Percentiles rank a stretch among this genome's conserved stretches.
phyloP scores from a whole-genome alignment of 2,888 invertebrate genomes.

The Hesperia comma region DNA sequence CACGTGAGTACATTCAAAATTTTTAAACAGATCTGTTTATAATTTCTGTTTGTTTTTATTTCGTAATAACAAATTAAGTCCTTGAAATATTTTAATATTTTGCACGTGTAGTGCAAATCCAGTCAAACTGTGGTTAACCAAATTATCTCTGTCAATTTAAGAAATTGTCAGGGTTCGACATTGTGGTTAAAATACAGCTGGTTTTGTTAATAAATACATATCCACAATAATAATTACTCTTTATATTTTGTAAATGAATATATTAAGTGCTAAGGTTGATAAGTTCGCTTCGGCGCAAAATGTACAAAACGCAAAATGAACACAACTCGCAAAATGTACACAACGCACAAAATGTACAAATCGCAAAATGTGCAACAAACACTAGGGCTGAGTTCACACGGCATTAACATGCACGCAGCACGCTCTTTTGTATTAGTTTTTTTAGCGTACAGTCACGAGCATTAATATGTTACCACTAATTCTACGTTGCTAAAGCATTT shows the following conservation, averaged over 20 bases:
- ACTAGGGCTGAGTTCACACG: no score
- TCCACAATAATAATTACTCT: conserved; percentile 39
- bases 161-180: conserved; percentile 33
- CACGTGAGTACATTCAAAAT: background rate
- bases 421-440: no score
- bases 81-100: conserved; percentile 1
- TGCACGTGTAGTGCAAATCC: conserved; percentile 12
- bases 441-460: no score
- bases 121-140: conserved; percentile 34
- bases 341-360: no score
- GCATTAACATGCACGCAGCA: no score
- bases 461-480: no score
- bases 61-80: background rate
- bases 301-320: no score
- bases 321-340: no score
- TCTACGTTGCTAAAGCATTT: no score
- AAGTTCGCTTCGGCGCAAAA: no score
- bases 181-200: conserved; percentile 41
- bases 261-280: conserved; percentile 35
- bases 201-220: conserved; percentile 38
- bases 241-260: conserved; percentile 39
- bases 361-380: no score
- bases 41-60: background rate
- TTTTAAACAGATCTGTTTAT: background rate
- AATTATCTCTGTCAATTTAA: conserved; percentile 33